These are phyloP conservation scores for Drosophila fulvimacula DNA, from an alignment of 2,888 invertebrate genomes.

Conservation along the genomic window DNA sequence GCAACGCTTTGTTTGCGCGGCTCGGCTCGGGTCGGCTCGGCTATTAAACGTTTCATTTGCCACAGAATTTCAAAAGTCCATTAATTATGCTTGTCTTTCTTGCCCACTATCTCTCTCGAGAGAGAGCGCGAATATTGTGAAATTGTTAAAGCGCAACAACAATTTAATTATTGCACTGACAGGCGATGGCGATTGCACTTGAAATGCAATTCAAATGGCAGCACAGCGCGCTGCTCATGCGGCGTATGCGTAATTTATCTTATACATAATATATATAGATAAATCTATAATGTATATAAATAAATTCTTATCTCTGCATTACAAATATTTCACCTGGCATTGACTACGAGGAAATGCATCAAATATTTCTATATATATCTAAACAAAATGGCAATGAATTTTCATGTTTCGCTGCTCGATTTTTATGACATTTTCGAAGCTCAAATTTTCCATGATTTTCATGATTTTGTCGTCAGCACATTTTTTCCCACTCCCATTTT, in stretches of 20 bases:
- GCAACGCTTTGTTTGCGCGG: constrained; percentile 29
- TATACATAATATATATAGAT: background rate
- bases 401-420: background rate
- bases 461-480: background rate
- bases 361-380: background rate
- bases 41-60: constrained; percentile 52
- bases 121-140: constrained; percentile 9
- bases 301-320: background rate
- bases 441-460: constrained; percentile 4
- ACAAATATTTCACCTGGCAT: constrained; percentile 10
- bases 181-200: constrained; percentile 11
- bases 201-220: constrained; percentile 15
- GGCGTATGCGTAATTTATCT: constrained; percentile 32
- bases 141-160: constrained; percentile 7
- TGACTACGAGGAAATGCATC: constrained; percentile 4
- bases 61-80: constrained; percentile 29
- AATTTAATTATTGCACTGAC: constrained; percentile 27
- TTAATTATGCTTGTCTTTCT: constrained; percentile 42
- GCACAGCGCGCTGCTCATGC: constrained; percentile 14
- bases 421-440: background rate
- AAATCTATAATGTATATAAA: background rate
- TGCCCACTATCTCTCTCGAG: background rate
- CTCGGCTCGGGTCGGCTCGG: constrained; percentile 3
- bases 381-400: background rate
- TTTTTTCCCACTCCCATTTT: constrained; percentile 23